A percentile compares a stretch with the other conserved stretches of the same genome.
Evolutionary conservation across 2,113 vertebrate genomes (phyloP).

Genomic region (Cacatua alba): DNA sequence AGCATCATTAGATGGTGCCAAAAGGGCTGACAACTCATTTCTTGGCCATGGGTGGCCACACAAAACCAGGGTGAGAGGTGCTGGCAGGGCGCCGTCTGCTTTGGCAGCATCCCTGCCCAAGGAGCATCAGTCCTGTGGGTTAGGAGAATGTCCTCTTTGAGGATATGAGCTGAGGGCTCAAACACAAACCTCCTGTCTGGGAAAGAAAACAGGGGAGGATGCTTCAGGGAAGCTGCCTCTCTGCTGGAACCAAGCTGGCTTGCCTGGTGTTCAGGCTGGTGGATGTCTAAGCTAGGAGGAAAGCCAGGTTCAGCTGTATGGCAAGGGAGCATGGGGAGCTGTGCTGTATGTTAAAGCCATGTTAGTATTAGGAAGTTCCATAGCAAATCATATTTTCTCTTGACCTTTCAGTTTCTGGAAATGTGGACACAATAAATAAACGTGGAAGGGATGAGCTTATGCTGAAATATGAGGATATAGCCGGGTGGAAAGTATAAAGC

Average conservation of each 20-base stretch:
- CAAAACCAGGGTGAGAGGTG: not conserved
- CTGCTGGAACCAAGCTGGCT: not conserved
- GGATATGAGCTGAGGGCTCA: not conserved
- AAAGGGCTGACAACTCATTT: not conserved
- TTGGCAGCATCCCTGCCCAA: not conserved
- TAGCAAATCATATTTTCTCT: constrained; percentile 38
- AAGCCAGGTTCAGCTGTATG: not conserved
- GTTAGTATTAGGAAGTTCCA: constrained; percentile 16
- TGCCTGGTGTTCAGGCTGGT: not conserved
- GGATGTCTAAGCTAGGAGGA: not conserved
- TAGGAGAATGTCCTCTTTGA: not conserved
- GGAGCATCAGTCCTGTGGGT: not conserved
- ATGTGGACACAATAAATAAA: constrained; percentile 52
- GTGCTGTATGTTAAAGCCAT: not conserved
- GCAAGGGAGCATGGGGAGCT: not conserved
- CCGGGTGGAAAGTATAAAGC: constrained; percentile 35
- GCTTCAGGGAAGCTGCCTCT: not conserved
- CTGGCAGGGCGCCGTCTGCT: rapidly evolving
- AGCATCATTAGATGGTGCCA: not conserved
- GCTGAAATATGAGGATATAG: constrained; percentile 25
- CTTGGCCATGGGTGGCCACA: not conserved
- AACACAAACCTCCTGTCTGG: not conserved
- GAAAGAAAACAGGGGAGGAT: not conserved
- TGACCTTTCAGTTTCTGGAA: constrained; percentile 51
- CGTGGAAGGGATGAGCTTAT: not conserved